Evolutionary conservation across 2,888 invertebrate species (phyloP), one percentile per base, ranked within the genome.

Genomic region (Lacanobia wlatinum): DNA sequence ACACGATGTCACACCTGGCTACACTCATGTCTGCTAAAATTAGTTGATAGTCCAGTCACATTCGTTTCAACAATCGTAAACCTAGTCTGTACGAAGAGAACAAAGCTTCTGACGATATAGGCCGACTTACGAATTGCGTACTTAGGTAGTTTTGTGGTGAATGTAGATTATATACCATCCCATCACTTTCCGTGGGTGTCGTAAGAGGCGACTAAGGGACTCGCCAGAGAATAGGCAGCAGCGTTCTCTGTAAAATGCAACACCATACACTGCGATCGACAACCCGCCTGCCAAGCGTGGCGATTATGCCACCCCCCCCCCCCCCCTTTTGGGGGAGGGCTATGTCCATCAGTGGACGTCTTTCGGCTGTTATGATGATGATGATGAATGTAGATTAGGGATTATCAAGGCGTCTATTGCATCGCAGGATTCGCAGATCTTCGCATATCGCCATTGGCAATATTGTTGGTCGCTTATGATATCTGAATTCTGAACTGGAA

Each of bases 31-130:
- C n/a, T 52, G 55, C 12, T 59, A 67, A 56, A 53, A 77, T 82
- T 67, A 38, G 34, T 81, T 70, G 43, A 55, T 23, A 81, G 34
- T 61, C 64, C 16, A 38, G 43, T 61, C 82, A 55, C 82, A 77
- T 66, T 70, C 56, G 43, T 62, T 28, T 28, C 21, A 48, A 52
- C 48, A 55, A 53, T 66, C 52, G 59, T 60, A 23, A 80, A 8
- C 50, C 21, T 23, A 28, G 21, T 21, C 21, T 52, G n/a, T 40
- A 34, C 14, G 43, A 43, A 2, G 14, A 14, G n/a, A 34, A 63
- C 43, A 67, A 55, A 60, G 53, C n/a, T 69, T 16, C 78, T 59
- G 80, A 64, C 53, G n/a, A 38, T 38, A 38, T 55, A 21, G 23
- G 38, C 48, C 12, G 48, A 55, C 23, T 46, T 50, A 48, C 14